phyloP scores from a whole-genome alignment of 2,888 invertebrate species.

The Hofmannophila pseudospretella region DNA sequence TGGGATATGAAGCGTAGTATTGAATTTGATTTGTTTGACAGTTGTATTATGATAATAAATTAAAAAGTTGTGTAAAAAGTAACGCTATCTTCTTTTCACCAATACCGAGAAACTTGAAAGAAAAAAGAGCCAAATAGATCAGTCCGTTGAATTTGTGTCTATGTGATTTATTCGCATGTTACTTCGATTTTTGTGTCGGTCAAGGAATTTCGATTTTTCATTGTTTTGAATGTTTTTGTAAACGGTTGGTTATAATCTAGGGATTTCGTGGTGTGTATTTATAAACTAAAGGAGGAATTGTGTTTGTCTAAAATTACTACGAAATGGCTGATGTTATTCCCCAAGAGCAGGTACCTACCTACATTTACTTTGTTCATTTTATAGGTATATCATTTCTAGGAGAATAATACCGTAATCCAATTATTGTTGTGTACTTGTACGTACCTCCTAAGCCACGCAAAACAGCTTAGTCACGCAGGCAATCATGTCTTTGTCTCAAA shows the following conservation, averaged over 20 bases:
- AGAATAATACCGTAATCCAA: too few species aligned
- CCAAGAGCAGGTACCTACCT: slow-evolving; percentile 41
- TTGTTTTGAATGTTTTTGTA: slow-evolving; percentile 25
- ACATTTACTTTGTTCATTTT: too few species aligned
- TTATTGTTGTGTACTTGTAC: too few species aligned
- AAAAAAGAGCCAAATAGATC: too few species aligned
- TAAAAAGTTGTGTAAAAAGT: background rate
- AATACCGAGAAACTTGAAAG: too few species aligned
- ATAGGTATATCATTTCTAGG: too few species aligned
- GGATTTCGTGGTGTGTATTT: slow-evolving; percentile 12
- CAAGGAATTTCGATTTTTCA: slow-evolving; percentile 8
- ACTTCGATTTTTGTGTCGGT: slow-evolving; percentile 8
- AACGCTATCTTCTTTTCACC: background rate
- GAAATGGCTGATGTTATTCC: slow-evolving; percentile 28
- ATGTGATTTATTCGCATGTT: background rate
- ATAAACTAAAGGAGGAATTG: slow-evolving; percentile 19
- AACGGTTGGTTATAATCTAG: slow-evolving; percentile 2
- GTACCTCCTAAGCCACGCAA: too few species aligned
- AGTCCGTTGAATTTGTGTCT: too few species aligned
- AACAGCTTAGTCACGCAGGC: too few species aligned
- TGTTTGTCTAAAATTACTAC: slow-evolving; percentile 1
- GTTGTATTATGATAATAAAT: background rate
- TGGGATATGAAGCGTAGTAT: too few species aligned
- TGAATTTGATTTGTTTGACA: too few species aligned
- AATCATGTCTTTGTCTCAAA: too few species aligned